Evolutionary conservation across 2,797 vertebrate species (phyloP), one percentile per base, ranked within the genome.

Genomic region (Clarias pachynema): DNA sequence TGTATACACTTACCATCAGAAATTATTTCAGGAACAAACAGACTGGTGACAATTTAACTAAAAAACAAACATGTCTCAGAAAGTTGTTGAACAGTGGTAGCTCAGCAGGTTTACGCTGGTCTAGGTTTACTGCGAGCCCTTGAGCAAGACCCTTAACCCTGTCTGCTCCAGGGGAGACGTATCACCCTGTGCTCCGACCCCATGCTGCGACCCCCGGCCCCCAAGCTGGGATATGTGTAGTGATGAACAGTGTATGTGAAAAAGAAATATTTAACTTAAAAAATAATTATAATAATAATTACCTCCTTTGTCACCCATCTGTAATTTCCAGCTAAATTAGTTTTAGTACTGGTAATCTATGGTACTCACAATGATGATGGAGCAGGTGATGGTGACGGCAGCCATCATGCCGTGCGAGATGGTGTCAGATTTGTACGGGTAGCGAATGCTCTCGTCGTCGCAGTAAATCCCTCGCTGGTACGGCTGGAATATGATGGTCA

Each of bases 341-440:
- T 37, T 16, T 49, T n/a, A n/a, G 22, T 72, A 49, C 24, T n/a
- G 14, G 40, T n/a, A 44, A 26, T n/a, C 15, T 44, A 37, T 49
- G 40, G 40, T 40, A 26, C 97, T 97, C 92, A 99, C 98, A 0
- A 98, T 98, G 89, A 96, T 14, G 0, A 97, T 92, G 0, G 97
- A 97, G 94, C 95, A 95, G 84, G 92, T 92, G 92, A 98, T 97
- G 92, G 96, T 98, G 90, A 98, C 94, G 0, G 96, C 95, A 0
- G 97, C 97, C 97, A 99, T 97, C 88, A 95, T 87, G 82, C 96
- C 95, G 0, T 98, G 96, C 3, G 98, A 97, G 92, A 99, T 98
- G 91, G 98, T 99, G 93, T 97, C 97, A 0, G 90, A 91, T 88
- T 92, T 96, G 95, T 97, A 98, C 1, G 98, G 97, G 87, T 97